These are phyloP conservation scores for Amorpha juglandis DNA, from an alignment of 2,888 invertebrate species.

Conservation along the genomic window DNA sequence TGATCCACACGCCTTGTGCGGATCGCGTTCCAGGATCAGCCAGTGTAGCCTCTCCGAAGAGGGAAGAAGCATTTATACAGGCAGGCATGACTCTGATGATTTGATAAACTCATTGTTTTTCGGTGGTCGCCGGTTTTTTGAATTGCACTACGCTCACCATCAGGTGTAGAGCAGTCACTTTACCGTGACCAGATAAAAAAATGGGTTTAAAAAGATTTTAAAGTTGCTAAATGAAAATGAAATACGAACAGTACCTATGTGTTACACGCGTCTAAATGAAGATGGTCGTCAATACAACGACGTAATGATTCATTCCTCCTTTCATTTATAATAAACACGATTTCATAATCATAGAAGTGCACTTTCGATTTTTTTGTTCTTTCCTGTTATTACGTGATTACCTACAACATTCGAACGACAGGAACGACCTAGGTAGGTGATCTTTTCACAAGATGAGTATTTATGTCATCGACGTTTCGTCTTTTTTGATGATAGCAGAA, in stretches of 20 bases:
- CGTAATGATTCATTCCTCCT: constrained; percentile 32
- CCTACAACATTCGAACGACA: background rate
- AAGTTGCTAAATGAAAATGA: background rate
- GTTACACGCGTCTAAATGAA: constrained; percentile 24
- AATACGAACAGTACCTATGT: background rate
- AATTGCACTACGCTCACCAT: too few species aligned
- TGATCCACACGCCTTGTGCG: too few species aligned
- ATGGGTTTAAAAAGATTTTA: background rate
- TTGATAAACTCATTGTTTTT: too few species aligned
- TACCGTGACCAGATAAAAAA: too few species aligned
- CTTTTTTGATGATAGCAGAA: too few species aligned
- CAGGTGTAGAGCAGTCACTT: too few species aligned
- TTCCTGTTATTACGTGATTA: constrained; percentile 17
- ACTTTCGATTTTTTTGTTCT: constrained; percentile 34
- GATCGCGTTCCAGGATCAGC: too few species aligned
- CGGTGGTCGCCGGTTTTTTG: too few species aligned
- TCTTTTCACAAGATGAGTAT: background rate
- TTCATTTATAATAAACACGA: constrained; percentile 32
- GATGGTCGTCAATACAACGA: constrained; percentile 29
- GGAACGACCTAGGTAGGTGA: background rate
- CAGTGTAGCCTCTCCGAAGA: too few species aligned
- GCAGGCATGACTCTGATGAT: too few species aligned
- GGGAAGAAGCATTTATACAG: too few species aligned
- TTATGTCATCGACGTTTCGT: too few species aligned
- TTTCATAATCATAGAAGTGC: constrained; percentile 18